These are phyloP conservation scores for Tetheella fluctuosa DNA, from an alignment of 2,888 invertebrate species.

Conservation along the genomic window DNA sequence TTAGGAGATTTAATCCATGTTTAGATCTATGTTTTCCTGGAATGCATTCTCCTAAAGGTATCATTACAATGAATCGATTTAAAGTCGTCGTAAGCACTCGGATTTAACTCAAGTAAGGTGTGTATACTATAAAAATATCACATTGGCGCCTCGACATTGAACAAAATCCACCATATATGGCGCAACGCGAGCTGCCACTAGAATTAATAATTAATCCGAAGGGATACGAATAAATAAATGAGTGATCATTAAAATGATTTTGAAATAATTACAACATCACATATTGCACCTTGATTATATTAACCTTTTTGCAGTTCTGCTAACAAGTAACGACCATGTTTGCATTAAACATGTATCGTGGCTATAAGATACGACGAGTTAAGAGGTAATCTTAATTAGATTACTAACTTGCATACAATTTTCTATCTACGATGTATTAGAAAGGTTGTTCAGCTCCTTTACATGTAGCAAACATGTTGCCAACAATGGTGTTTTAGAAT, in stretches of 20 bases:
- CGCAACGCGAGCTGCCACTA: conserved; percentile 46
- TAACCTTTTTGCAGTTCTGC: conserved; percentile 23
- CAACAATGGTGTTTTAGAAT: conserved; percentile 62
- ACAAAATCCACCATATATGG: conserved; percentile 58
- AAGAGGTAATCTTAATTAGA: conserved; percentile 21
- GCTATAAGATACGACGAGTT: conserved; percentile 13
- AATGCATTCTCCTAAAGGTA: conserved; percentile 36
- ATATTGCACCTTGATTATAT: conserved; percentile 10
- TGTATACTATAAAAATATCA: conserved; percentile 47
- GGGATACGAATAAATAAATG: conserved; percentile 54
- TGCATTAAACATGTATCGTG: not conserved
- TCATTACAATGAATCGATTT: conserved; percentile 42
- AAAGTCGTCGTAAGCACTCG: conserved; percentile 44
- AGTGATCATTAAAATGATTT: conserved; percentile 62
- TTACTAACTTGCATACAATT: not conserved
- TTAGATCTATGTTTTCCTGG: conserved; percentile 21
- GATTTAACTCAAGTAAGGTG: conserved; percentile 46
- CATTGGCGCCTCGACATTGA: conserved; percentile 58
- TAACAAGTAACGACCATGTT: conserved; percentile 18
- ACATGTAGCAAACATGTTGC: conserved; percentile 42
- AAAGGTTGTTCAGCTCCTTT: conserved; percentile 23
- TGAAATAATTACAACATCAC: conserved; percentile 32
- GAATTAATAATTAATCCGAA: conserved; percentile 63
- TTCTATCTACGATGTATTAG: not conserved
- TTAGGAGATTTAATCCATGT: not conserved